Evolutionary conservation across 1,140 invertebrate genomes (phyloP).

Genomic region (Brachionus asplanchnoidis): DNA sequence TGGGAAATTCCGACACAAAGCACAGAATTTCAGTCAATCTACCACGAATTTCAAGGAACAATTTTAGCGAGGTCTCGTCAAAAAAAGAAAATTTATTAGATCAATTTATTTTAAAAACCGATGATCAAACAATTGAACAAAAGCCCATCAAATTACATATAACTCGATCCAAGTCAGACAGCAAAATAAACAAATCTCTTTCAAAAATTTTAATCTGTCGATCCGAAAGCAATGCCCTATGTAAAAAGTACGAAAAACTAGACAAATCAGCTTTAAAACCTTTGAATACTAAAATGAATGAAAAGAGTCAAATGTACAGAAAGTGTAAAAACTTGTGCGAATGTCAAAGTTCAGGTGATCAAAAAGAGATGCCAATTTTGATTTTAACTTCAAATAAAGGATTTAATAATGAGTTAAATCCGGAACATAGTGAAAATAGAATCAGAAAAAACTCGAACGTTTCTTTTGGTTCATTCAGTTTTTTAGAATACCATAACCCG

Average conservation of each 20-base stretch:
- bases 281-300: background rate
- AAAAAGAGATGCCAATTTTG: background rate
- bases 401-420: background rate
- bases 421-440: background rate
- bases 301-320: background rate
- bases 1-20: background rate
- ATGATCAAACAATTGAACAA: background rate
- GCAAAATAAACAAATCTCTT: background rate
- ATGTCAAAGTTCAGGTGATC: background rate
- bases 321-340: background rate
- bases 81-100: background rate
- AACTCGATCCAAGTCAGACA: background rate
- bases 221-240: background rate
- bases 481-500: background rate
- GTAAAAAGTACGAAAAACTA: background rate
- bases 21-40: background rate
- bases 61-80: background rate
- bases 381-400: background rate
- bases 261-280: background rate
- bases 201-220: background rate
- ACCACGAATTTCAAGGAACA: background rate
- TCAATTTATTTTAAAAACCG: background rate
- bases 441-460: background rate
- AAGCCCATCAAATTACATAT: background rate
- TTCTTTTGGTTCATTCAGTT: background rate